Evolutionary conservation across 2,797 vertebrate species (phyloP).

Genomic region (Acanthornis magna): DNA sequence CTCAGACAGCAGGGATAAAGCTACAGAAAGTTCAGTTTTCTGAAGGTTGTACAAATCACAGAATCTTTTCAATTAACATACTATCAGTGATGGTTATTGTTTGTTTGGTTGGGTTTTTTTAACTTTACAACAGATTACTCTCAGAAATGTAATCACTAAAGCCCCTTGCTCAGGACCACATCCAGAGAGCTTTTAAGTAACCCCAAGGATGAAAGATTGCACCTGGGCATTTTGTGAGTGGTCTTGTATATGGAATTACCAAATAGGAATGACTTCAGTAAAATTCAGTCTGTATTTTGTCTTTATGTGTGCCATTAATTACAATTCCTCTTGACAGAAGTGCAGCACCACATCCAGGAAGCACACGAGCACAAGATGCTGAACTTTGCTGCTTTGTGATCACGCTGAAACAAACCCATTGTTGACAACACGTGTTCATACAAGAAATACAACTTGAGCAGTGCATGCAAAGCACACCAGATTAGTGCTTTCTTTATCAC

Average conservation of each 20-base stretch:
- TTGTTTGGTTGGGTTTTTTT: neutral
- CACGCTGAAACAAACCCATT: constrained; percentile 16
- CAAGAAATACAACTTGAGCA: neutral
- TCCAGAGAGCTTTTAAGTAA: neutral
- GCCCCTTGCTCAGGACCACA: neutral
- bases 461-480: neutral
- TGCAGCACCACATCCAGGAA: neutral
- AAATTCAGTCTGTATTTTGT: neutral
- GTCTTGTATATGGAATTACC: neutral
- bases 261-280: neutral
- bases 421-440: neutral
- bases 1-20: neutral
- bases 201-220: neutral
- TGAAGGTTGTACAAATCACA: neutral
- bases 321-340: neutral
- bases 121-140: neutral
- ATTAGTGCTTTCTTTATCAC: neutral
- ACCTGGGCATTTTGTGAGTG: neutral
- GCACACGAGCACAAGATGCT: neutral
- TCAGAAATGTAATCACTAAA: neutral
- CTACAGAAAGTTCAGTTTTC: neutral
- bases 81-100: too few relatives aligned
- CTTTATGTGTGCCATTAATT: neutral
- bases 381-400: constrained; percentile 4
- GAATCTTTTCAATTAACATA: neutral